A percentile compares a stretch with the other conserved stretches of the same genome.
Evolutionary conservation across 2,888 invertebrate genomes (phyloP).

Genomic region (Mycogona germanica): DNA sequence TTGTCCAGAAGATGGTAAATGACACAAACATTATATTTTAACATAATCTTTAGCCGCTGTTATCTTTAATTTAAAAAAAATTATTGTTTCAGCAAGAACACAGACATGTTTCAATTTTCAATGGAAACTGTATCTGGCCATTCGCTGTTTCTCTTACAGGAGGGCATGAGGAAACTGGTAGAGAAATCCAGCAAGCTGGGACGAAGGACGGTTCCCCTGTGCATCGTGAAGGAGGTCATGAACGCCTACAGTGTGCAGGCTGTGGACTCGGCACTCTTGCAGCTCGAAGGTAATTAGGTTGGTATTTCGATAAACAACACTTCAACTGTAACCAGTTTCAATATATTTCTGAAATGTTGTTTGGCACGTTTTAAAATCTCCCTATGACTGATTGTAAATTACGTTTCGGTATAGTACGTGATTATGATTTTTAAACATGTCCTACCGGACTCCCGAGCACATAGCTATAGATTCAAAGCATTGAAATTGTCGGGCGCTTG

Average conservation of each 20-base stretch:
- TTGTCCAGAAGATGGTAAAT: constrained; percentile 36
- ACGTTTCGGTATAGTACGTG: too few species aligned
- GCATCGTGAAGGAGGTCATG: constrained; percentile 32
- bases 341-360: too few species aligned
- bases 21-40: background rate
- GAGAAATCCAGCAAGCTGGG: constrained; percentile 32
- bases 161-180: constrained; percentile 30
- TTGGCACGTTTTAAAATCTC: too few species aligned
- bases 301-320: too few species aligned
- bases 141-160: constrained; percentile 21
- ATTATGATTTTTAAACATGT: too few species aligned
- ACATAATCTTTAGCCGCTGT: background rate
- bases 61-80: background rate
- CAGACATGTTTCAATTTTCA: background rate
- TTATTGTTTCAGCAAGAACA: background rate
- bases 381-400: too few species aligned
- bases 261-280: constrained; percentile 29
- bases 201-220: constrained; percentile 31
- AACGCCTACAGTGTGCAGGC: constrained; percentile 30
- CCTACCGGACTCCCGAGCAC: too few species aligned
- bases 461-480: too few species aligned
- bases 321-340: too few species aligned
- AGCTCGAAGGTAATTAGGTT: constrained; percentile 27
- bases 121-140: background rate
- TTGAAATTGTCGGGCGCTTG: too few species aligned